phyloP scores from a whole-genome alignment of 2,888 invertebrate genomes.

The Gastrophysa polygoni region DNA sequence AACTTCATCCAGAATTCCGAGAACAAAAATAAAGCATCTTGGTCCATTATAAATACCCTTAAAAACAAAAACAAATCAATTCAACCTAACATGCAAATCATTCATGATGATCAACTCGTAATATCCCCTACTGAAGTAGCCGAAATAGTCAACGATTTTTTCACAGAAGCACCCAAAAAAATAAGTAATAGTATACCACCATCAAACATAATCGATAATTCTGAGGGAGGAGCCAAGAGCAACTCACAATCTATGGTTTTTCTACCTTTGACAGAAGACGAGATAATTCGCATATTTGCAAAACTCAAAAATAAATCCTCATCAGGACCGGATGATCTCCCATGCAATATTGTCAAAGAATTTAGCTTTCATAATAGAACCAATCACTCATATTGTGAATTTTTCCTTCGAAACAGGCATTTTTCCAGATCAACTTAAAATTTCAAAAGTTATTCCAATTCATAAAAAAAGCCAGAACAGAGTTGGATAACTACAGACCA shows the following conservation, averaged over 20 bases:
- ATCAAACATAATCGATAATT: neutral
- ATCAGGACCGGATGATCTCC: neutral
- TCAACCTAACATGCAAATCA: neutral
- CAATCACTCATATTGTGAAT: neutral
- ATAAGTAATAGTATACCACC: neutral
- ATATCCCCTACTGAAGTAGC: neutral
- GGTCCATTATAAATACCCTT: neutral
- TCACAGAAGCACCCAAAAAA: neutral
- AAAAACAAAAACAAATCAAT: neutral
- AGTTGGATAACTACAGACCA: neutral
- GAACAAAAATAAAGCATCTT: slow-evolving; percentile 5
- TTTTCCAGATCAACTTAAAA: neutral
- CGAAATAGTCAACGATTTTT: neutral
- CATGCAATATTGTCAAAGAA: neutral
- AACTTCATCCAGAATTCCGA: neutral
- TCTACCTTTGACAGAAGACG: neutral
- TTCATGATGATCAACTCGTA: neutral
- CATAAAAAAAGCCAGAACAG: slow-evolving; percentile 3
- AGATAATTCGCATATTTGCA: neutral
- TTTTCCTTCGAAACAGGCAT: neutral
- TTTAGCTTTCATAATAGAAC: neutral
- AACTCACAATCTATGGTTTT: neutral
- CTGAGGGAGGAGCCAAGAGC: neutral
- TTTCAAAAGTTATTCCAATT: neutral
- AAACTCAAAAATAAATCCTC: slow-evolving; percentile 1